phyloP scores from a whole-genome alignment of 2,888 invertebrate species.

The Trichogramma evanescens region DNA sequence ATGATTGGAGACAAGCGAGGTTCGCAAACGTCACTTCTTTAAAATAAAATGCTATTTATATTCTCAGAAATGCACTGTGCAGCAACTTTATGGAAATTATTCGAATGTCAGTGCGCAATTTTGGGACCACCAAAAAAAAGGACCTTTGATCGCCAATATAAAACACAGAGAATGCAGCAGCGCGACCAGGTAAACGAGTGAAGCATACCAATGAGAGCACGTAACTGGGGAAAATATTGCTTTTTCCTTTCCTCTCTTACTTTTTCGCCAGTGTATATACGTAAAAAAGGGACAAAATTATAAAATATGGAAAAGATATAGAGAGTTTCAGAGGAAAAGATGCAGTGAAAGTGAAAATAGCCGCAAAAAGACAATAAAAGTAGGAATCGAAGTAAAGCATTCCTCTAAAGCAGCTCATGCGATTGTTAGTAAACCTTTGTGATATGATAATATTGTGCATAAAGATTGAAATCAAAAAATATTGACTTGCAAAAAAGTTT shows the following conservation, averaged over 20 bases:
- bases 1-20: background rate
- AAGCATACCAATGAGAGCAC: background rate
- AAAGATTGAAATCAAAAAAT: no score
- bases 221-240: background rate
- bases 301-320: constrained; percentile 21
- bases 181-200: constrained; percentile 5
- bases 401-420: no score
- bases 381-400: no score
- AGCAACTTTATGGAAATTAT: constrained; percentile 17
- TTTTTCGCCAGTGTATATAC: no score
- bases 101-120: constrained; percentile 6
- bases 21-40: background rate
- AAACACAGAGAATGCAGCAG: constrained; percentile 9
- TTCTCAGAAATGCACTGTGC: no score
- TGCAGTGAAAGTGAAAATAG: constrained; percentile 16
- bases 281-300: constrained; percentile 4
- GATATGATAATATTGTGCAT: no score
- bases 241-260: background rate
- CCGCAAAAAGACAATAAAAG: no score
- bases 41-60: no score
- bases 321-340: constrained; percentile 15
- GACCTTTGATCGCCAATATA: constrained; percentile 8
- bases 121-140: background rate
- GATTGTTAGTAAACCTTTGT: no score
- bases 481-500: no score